Evolutionary conservation across 2,888 invertebrate genomes (phyloP).

Genomic region (Tachystola acroxantha): DNA sequence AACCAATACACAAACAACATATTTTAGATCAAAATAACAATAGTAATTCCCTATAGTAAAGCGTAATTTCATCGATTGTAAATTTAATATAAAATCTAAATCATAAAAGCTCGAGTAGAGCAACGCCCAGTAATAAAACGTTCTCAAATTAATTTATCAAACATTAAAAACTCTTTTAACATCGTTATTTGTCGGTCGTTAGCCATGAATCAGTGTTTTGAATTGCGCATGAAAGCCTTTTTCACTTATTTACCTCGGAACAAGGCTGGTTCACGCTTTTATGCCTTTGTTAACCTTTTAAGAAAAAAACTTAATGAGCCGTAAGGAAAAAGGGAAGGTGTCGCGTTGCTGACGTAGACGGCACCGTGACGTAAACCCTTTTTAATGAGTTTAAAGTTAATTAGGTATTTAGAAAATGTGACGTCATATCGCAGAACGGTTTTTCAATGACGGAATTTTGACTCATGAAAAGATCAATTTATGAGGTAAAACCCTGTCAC

Average conservation of each 20-base stretch:
- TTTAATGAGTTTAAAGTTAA: slow-evolving; percentile 2
- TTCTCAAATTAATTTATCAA: no score
- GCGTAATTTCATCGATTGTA: no score
- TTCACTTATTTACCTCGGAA: slow-evolving; percentile 36
- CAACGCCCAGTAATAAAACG: no score
- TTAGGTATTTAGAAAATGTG: not conserved
- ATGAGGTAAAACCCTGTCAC: no score
- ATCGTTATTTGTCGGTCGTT: slow-evolving; percentile 2
- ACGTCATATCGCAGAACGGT: not conserved
- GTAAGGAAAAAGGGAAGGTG: slow-evolving; percentile 40
- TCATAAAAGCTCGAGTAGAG: no score
- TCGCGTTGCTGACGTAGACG: slow-evolving; percentile 20
- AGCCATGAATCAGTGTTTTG: slow-evolving; percentile 6
- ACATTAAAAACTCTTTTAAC: slow-evolving; percentile 2
- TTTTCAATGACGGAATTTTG: not conserved
- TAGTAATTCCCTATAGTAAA: no score
- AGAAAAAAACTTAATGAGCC: slow-evolving; percentile 60
- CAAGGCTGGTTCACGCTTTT: slow-evolving; percentile 43
- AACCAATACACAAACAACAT: no score
- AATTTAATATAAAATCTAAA: no score
- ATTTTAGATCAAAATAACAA: no score
- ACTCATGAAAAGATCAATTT: no score
- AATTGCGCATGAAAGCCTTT: slow-evolving; percentile 25
- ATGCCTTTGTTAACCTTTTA: slow-evolving; percentile 57
- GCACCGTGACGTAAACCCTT: not conserved